phyloP scores from a whole-genome alignment of 1,140 invertebrate genomes.

The Leptopilina clavipes region DNA sequence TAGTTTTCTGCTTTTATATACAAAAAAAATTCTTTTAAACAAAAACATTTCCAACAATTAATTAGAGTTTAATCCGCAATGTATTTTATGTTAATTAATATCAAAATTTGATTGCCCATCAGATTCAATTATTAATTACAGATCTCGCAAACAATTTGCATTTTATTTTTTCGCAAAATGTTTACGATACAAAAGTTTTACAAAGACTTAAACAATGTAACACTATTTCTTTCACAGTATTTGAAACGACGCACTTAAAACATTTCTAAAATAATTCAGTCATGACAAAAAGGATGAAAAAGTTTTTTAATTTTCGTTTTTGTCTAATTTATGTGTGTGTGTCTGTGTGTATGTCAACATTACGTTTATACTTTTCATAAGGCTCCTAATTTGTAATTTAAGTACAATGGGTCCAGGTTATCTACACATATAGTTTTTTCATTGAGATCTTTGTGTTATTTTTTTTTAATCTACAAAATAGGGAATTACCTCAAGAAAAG shows the following conservation, averaged over 20 bases:
- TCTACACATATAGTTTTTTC: neutral
- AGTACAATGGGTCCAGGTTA: conserved; percentile 27
- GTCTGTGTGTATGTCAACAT: too few relatives aligned
- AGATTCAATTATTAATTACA: neutral
- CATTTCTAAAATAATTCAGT: conserved; percentile 22
- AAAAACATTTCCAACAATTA: neutral
- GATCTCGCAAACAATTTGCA: neutral
- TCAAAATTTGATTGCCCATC: neutral
- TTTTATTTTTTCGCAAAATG: neutral
- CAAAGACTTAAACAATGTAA: conserved; percentile 6
- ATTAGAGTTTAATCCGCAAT: neutral
- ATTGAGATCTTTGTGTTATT: conserved; percentile 29
- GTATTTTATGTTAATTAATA: neutral
- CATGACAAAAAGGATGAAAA: conserved; percentile 9
- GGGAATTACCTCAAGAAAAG: neutral
- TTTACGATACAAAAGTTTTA: conserved; percentile 12
- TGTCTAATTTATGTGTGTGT: conserved; percentile 2
- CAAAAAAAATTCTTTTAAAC: neutral
- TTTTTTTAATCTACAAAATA: conserved; percentile 12
- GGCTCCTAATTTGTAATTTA: conserved; percentile 17
- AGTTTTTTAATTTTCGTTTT: neutral
- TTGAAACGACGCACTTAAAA: conserved; percentile 3
- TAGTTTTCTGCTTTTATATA: neutral
- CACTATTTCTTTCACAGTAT: neutral
- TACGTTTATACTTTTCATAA: neutral